These are phyloP conservation scores for Poecilia wingei DNA, from an alignment of 2,797 vertebrate species.

Conservation along the genomic window DNA sequence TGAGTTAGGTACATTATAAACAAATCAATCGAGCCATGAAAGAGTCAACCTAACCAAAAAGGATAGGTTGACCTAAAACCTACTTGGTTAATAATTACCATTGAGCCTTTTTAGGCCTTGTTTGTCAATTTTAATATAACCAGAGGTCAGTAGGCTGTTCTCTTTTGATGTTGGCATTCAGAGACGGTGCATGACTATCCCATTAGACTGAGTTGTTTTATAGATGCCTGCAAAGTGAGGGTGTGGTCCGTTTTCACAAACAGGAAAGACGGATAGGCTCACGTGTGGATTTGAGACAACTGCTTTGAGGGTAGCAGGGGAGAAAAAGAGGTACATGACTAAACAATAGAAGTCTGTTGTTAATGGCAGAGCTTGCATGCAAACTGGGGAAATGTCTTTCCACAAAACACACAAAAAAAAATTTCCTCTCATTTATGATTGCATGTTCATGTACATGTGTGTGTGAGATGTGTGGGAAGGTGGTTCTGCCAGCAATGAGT, in stretches of 20 bases:
- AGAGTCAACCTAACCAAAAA: constrained; percentile 2
- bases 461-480: background rate
- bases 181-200: constrained; percentile 46
- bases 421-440: constrained; percentile 32
- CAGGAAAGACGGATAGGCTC: constrained; percentile 63
- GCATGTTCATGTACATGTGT: background rate
- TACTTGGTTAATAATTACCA: constrained; percentile 38
- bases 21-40: constrained; percentile 3
- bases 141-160: constrained; percentile 30
- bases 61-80: constrained; percentile 37
- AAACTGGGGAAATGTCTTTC: constrained; percentile 67
- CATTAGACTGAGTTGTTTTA: constrained; percentile 37
- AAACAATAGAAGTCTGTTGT: constrained; percentile 70
- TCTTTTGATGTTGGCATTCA: constrained; percentile 43
- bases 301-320: constrained; percentile 36
- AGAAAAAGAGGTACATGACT: constrained; percentile 55
- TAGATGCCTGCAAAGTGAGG: constrained; percentile 47
- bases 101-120: constrained; percentile 21
- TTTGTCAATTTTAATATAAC: constrained; percentile 39
- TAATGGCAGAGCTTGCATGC: constrained; percentile 52
- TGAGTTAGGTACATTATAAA: background rate
- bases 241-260: constrained; percentile 64
- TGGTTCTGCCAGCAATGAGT: constrained; percentile 1
- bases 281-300: constrained; percentile 39
- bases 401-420: constrained; percentile 43